Base-by-base conservation (phyloP, 2,888 invertebrate genomes). In the Latheticus oryzae region DNA sequence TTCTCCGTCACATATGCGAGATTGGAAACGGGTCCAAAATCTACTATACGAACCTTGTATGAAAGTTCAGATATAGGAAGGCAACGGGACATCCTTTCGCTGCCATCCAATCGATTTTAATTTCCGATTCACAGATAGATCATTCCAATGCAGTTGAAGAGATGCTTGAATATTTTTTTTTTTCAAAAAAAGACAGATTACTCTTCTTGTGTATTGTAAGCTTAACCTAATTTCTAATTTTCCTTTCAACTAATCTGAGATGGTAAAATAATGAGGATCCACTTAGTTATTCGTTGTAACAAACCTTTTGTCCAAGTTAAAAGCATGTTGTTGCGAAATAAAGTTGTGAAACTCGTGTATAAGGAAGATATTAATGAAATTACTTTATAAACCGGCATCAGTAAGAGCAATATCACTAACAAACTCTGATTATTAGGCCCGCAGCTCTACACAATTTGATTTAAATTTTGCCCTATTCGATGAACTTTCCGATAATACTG, bases 91-190 rank as follows among this genome's bases (percentile, higher is more conserved):
- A 61, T 57, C 59, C 61, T 60, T 58, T 63, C 64, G 60, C 58
- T 62, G 61, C 62, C 62, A 58, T 62, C 63, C 63, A 66, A 68
- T 67, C 68, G 69, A 69, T 68, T 69, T 69, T 69, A 69, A 69
- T 69, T 69, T 69, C 69, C 69, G 69, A 69, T 65, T 64, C 64
- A 45, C 57, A 67, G 65, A 62, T 61, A 64, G 60, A 68, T 68
- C 67, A 67, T 68, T 62, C 64, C 60, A 57, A 35, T 59, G 57
- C 45, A 60, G 47, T 62, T 62, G 61, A 48, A 61, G 55, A 47
- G 61, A 61, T 45, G 54, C 54, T 21, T 33, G 50, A 61, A n/a
- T n/a, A n/a, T n/a, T n/a, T n/a, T n/a, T 60, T 65, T 65, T 68
- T 64, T 52, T 42, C 30, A 24, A 45, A 43, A 47, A 16, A 23